phyloP scores from a whole-genome alignment of 2,888 invertebrate genomes.

The Melolontha melolontha region DNA sequence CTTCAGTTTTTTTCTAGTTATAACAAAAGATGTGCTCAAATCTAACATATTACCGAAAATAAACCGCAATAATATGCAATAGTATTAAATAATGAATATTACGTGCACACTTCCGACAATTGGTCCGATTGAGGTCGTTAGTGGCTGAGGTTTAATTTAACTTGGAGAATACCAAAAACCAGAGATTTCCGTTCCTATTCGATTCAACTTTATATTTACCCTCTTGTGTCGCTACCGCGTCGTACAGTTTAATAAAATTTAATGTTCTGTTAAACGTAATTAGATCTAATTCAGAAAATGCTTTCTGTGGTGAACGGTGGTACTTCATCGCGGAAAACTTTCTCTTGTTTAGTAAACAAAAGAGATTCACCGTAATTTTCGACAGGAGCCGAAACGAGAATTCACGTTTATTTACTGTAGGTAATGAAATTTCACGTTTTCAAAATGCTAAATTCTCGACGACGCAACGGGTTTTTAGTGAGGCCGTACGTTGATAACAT shows the following conservation, averaged over 20 bases:
- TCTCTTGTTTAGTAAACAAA: slow-evolving; percentile 32
- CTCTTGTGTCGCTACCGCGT: too few species aligned
- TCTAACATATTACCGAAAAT: too few species aligned
- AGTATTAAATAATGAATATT: too few species aligned
- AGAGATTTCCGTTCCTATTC: too few species aligned
- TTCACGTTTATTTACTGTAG: slow-evolving; percentile 21
- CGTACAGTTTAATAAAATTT: slow-evolving; percentile 31
- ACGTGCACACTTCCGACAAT: too few species aligned
- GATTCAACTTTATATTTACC: too few species aligned
- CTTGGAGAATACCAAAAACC: too few species aligned
- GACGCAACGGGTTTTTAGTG: not conserved
- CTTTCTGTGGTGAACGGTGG: slow-evolving; percentile 30
- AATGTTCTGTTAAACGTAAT: slow-evolving; percentile 39
- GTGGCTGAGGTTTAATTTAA: too few species aligned
- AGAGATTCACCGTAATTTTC: slow-evolving; percentile 10
- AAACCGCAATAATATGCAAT: too few species aligned
- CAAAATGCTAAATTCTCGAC: slow-evolving; percentile 20
- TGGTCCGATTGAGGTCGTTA: too few species aligned
- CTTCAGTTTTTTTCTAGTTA: too few species aligned
- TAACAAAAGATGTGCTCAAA: too few species aligned
- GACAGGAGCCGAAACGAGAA: slow-evolving; percentile 10
- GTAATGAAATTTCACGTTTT: slow-evolving; percentile 34
- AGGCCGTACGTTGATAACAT: slow-evolving; percentile 2
- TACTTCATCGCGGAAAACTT: slow-evolving; percentile 19
- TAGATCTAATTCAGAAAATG: slow-evolving; percentile 36